Conservation (phyloP, 2,113 vertebrate genomes). For the Haliaeetus leucogaster region DNA sequence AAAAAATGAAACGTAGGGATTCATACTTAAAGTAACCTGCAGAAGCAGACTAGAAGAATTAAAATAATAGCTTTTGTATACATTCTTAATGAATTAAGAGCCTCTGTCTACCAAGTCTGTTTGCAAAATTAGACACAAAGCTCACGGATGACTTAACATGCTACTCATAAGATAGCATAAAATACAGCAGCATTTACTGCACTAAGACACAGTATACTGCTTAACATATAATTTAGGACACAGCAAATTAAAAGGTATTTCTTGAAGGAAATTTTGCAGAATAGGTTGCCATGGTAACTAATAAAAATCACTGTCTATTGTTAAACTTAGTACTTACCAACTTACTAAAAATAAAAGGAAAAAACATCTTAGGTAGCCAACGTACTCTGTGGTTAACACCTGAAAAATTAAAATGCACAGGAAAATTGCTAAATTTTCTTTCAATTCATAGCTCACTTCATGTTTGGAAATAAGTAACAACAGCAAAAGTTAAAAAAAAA, state of each 20-base stretch:
- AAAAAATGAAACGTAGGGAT: background rate
- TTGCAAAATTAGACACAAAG: background rate
- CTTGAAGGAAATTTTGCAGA: background rate
- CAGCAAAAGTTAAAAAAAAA: background rate
- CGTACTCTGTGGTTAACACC: background rate
- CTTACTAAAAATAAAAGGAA: slow-evolving; percentile 14
- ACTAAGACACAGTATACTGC: background rate
- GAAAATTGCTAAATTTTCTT: background rate
- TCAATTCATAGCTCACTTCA: background rate
- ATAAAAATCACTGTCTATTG: background rate
- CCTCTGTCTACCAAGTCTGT: background rate
- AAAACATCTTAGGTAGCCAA: background rate
- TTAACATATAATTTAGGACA: background rate
- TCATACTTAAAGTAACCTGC: background rate
- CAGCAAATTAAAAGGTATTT: background rate
- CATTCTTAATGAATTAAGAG: background rate
- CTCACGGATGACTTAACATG: background rate
- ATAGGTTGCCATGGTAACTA: background rate
- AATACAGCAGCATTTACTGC: background rate
- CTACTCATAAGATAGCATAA: background rate
- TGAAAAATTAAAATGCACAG: background rate
- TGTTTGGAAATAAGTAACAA: background rate
- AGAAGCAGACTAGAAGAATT: background rate
- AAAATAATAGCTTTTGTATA: background rate
- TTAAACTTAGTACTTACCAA: background rate